phyloP scores from a whole-genome alignment of 2,113 vertebrate species.

The Paracanthobrama guichenoti region DNA sequence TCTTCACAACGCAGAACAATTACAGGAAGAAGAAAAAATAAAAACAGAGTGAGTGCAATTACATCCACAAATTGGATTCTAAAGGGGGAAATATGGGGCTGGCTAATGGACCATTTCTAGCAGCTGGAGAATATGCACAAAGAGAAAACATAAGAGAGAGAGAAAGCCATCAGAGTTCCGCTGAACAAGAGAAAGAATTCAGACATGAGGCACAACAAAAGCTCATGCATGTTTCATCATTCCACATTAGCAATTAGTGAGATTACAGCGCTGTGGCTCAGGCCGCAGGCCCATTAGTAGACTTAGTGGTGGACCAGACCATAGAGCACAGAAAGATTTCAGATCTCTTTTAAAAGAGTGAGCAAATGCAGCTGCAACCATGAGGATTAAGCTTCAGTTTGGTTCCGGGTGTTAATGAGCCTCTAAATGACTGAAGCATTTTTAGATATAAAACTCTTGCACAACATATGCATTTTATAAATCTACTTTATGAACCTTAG shows the following conservation, averaged over 20 bases:
- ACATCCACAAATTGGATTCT: conserved; percentile 59
- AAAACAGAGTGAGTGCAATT: conserved; percentile 58
- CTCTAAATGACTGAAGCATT: conserved; percentile 4
- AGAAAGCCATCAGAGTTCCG: conserved; percentile 30
- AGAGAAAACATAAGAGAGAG: conserved; percentile 24
- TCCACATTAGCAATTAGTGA: conserved; percentile 58
- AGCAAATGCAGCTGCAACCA: conserved; percentile 25
- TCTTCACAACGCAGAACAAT: conserved; percentile 51
- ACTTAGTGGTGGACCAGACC: conserved; percentile 39
- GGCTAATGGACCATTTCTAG: conserved; percentile 59
- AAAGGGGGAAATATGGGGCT: conserved; percentile 47
- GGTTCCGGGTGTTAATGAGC: conserved; percentile 29
- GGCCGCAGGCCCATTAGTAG: conserved; percentile 46
- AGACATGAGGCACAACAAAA: conserved; percentile 43
- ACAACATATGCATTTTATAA: too few relatives aligned
- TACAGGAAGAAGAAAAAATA: conserved; percentile 36
- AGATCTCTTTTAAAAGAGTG: conserved; percentile 33
- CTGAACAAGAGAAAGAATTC: conserved; percentile 53
- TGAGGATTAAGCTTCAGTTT: background rate
- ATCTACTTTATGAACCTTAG: too few relatives aligned
- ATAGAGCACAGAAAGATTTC: conserved; percentile 30
- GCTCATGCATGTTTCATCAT: conserved; percentile 56
- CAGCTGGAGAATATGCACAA: conserved; percentile 53
- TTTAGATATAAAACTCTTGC: background rate
- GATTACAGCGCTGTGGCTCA: conserved; percentile 50